Evolutionary conservation across 2,888 invertebrate genomes (phyloP).

Genomic region (Caenorhabditis sulstoni): DNA sequence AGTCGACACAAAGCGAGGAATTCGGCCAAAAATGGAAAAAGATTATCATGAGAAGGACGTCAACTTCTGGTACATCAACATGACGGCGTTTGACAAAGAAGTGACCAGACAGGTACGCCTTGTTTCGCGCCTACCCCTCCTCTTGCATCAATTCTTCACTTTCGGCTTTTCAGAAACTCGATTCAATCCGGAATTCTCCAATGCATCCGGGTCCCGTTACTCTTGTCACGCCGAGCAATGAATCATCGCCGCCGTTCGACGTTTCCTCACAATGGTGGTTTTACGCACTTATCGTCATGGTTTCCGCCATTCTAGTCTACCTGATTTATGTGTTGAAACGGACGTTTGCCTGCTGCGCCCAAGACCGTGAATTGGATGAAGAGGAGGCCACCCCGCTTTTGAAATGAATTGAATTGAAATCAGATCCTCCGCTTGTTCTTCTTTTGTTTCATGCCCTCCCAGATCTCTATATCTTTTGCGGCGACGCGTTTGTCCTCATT

Average conservation of each 20-base stretch:
- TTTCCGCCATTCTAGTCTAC: slow-evolving; percentile 46
- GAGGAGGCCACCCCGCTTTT: slow-evolving; percentile 38
- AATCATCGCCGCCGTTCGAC: too few relatives aligned
- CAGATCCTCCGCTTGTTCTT: slow-evolving; percentile 30
- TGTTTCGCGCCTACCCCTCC: slow-evolving; percentile 3
- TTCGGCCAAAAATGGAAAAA: slow-evolving; percentile 47
- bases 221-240: neutral
- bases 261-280: too few relatives aligned
- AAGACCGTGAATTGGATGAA: neutral
- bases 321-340: slow-evolving; percentile 42
- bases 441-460: neutral
- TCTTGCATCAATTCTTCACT: neutral
- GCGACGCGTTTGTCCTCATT: slow-evolving; percentile 22
- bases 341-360: neutral
- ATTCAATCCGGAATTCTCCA: slow-evolving; percentile 6
- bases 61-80: slow-evolving; percentile 55
- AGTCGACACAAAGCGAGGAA: slow-evolving; percentile 28
- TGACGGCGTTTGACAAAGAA: slow-evolving; percentile 52
- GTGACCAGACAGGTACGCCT: slow-evolving; percentile 45
- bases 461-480: slow-evolving; percentile 1
- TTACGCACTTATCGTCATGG: slow-evolving; percentile 30
- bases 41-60: slow-evolving; percentile 44
- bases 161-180: too few relatives aligned
- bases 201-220: slow-evolving; percentile 46
- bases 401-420: slow-evolving; percentile 34